phyloP scores from a whole-genome alignment of 2,797 vertebrate genomes.

The Cyclopterus lumpus region DNA sequence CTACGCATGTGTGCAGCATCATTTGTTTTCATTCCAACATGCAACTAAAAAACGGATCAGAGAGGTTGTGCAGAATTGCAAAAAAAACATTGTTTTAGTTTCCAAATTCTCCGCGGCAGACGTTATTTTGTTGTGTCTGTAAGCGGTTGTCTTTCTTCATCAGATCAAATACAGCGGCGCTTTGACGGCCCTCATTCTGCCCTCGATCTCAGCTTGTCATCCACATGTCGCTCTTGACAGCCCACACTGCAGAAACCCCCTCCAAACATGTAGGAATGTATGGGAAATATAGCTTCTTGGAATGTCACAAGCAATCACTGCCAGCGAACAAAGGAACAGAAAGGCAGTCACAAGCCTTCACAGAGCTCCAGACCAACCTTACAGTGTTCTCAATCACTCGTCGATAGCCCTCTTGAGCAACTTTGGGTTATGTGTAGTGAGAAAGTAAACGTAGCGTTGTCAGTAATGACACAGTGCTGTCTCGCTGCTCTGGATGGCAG shows the following conservation, averaged over 20 bases:
- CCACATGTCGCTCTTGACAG: conserved; percentile 63
- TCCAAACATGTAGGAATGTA: conserved; percentile 76
- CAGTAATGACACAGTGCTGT: conserved; percentile 57
- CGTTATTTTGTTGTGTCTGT: conserved; percentile 52
- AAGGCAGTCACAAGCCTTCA: conserved; percentile 47
- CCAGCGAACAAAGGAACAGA: conserved; percentile 57
- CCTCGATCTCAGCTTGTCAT: conserved; percentile 68
- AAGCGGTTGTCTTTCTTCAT: conserved; percentile 65
- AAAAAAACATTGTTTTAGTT: conserved; percentile 57
- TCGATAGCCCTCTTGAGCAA: conserved; percentile 41
- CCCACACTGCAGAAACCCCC: conserved; percentile 59
- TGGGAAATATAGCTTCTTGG: conserved; percentile 75
- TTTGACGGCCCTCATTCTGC: conserved; percentile 79
- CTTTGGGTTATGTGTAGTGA: conserved; percentile 46
- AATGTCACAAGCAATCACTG: conserved; percentile 67
- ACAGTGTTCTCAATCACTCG: conserved; percentile 67
- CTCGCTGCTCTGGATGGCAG: conserved; percentile 38
- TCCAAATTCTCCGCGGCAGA: conserved; percentile 47
- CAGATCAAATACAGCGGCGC: conserved; percentile 51
- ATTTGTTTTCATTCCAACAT: conserved; percentile 41
- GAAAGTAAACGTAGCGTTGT: conserved; percentile 72
- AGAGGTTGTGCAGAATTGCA: conserved; percentile 18
- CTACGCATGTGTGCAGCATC: conserved; percentile 10
- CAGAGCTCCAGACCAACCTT: conserved; percentile 40
- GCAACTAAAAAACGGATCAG: conserved; percentile 47